Evolutionary conservation across 1,140 invertebrate species (phyloP).

Genomic region (Leptinotarsa defecta): DNA sequence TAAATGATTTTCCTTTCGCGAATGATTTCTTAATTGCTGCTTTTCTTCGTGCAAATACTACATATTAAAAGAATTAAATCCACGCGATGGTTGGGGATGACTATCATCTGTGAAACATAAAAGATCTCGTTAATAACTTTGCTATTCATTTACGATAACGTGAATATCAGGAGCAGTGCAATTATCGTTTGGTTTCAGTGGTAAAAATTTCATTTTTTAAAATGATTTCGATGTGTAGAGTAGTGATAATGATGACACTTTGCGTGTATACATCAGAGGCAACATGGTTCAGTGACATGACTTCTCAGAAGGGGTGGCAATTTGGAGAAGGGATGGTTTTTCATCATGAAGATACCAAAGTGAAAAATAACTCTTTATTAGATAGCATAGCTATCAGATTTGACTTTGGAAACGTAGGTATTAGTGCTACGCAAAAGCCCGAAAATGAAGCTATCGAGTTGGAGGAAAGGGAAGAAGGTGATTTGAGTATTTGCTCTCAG

Average conservation of each 20-base stretch:
- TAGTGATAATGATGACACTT: constrained; percentile 15
- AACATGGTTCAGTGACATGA: constrained; percentile 58
- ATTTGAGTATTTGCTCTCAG: neutral
- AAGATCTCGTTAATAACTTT: constrained; percentile 35
- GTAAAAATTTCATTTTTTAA: neutral
- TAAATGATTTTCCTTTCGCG: neutral
- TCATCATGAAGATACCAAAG: constrained; percentile 47
- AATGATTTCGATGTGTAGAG: neutral
- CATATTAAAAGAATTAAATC: neutral
- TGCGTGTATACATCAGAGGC: neutral
- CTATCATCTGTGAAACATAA: constrained; percentile 47
- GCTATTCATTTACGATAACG: constrained; percentile 47
- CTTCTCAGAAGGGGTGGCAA: constrained; percentile 45
- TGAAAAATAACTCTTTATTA: constrained; percentile 56
- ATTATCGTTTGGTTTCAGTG: neutral
- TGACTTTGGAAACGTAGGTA: constrained; percentile 59
- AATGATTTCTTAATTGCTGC: neutral
- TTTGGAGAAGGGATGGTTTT: constrained; percentile 44
- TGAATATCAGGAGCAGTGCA: constrained; percentile 14
- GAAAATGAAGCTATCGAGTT: constrained; percentile 57
- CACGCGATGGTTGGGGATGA: constrained; percentile 43
- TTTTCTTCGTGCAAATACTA: neutral
- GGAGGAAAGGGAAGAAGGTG: constrained; percentile 41
- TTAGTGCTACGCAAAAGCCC: constrained; percentile 57
- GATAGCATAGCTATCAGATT: constrained; percentile 59